A percentile compares a stretch with the other conserved stretches of the same genome.
phyloP scores from a whole-genome alignment of 2,888 invertebrate genomes.

The Hipparchia semele region DNA sequence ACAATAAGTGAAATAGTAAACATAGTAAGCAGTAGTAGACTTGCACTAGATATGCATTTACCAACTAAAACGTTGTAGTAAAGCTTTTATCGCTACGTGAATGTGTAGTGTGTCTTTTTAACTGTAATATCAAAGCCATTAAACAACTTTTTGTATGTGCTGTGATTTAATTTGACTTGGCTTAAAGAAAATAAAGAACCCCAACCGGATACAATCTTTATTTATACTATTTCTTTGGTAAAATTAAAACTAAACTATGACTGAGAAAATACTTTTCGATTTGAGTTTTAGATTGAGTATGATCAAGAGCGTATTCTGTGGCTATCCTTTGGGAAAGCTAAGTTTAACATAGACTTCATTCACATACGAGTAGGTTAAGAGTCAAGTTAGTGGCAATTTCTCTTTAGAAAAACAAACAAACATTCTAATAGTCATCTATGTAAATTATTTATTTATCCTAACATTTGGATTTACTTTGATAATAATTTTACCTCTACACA shows the following conservation, averaged over 20 bases:
- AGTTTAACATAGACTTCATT: no score
- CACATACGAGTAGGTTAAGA: no score
- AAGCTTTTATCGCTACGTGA: constrained; percentile 11
- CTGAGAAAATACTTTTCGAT: neutral
- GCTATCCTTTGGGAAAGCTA: no score
- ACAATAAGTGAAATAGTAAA: no score
- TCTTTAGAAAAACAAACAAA: no score
- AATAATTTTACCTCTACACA: neutral
- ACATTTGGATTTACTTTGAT: neutral
- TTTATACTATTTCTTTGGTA: constrained; percentile 22
- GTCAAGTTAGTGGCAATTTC: no score
- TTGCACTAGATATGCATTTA: constrained; percentile 8
- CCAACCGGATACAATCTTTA: constrained; percentile 22
- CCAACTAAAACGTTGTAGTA: constrained; percentile 1
- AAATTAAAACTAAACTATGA: constrained; percentile 9
- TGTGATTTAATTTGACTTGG: constrained; percentile 21
- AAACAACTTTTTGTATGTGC: constrained; percentile 20
- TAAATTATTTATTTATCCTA: neutral
- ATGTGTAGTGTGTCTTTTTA: constrained; percentile 23
- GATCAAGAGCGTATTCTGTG: no score
- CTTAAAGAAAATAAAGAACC: constrained; percentile 21
- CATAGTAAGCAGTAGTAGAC: neutral
- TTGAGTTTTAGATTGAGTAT: neutral
- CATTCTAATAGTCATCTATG: neutral
- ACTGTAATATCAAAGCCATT: constrained; percentile 22